Percentiles rank a stretch among this genome's conserved stretches.
Conservation (phyloP, 1,140 invertebrate genomes). For the Euglossa dilemma region DNA sequence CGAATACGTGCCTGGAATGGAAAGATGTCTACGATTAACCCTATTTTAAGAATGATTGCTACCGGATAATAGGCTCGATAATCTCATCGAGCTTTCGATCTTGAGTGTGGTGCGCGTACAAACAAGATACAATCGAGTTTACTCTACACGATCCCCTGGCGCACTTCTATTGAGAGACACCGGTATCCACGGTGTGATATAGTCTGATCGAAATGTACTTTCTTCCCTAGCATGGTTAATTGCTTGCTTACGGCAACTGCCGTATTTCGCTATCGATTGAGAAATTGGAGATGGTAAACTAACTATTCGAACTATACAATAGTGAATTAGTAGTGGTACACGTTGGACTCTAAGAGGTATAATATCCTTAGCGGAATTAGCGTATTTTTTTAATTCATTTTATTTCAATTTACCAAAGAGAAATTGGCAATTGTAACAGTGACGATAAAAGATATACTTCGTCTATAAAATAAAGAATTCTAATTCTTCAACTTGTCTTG, state of each 20-base stretch:
- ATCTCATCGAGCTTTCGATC: slow-evolving; percentile 60
- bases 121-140: slow-evolving; percentile 60
- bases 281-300: neutral
- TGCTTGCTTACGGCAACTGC: neutral
- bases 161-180: slow-evolving; percentile 37
- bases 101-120: slow-evolving; percentile 58
- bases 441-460: no score
- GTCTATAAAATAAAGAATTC: no score
- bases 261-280: neutral
- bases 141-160: slow-evolving; percentile 38
- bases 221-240: slow-evolving; percentile 15
- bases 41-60: slow-evolving; percentile 69
- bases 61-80: slow-evolving; percentile 59
- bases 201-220: slow-evolving; percentile 13
- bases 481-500: no score
- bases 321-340: neutral
- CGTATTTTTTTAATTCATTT: no score
- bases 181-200: slow-evolving; percentile 16
- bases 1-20: slow-evolving; percentile 54
- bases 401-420: no score
- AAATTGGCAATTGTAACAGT: no score
- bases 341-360: no score
- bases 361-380: no score
- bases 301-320: neutral
- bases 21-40: slow-evolving; percentile 67